Base-by-base conservation (phyloP, 2,113 vertebrate genomes). In the Cettia cetti region DNA sequence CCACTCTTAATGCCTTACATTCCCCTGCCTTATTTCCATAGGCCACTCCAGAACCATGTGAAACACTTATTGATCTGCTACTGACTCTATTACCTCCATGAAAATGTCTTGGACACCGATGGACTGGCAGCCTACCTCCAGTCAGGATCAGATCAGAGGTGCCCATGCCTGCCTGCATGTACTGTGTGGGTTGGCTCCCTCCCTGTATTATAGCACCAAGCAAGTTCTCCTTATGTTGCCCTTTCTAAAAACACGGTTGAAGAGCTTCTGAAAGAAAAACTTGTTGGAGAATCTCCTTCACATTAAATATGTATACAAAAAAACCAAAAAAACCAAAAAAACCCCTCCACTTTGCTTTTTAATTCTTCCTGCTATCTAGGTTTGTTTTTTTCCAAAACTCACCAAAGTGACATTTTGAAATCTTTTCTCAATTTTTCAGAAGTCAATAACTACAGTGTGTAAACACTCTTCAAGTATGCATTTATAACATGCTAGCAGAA, bases 191-290 rank as follows among this genome's bases (percentile, higher is more conserved):
- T 28, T 3, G 3, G 59, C 45, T 45, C 15, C 22, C 10, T 30
- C 56, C 57, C 59, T n/a, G 2, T 26, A 20, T 5, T 60, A 4
- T 9, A 39, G 30, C 0, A 4, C 6, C 13, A 39, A 3, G 13
- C 13, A 39, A 3, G 13, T 17, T 31, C 52, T 49, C 8, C 4
- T 89, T 22, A 19, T 17, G 6, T 31, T 50, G 26, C 47, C 16
- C 19, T 56, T 60, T 56, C 44, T 3, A 1, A 21, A 18, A 82
- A 63, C 0, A 0, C 7, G 6, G 5, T 27, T 45, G 24, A 68
- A 77, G 13, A 49, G 6, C 3, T 64, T 68, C 47, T 72, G 65
- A 72, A 91, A 15, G 10, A 40, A 79, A 6, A 15, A 8, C 2
- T 75, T 56, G 13, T 44, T 70, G 37, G 40, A 80, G 16, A 80